phyloP scores from a whole-genome alignment of 2,888 invertebrate species.

The Drosophila hamatofila region DNA sequence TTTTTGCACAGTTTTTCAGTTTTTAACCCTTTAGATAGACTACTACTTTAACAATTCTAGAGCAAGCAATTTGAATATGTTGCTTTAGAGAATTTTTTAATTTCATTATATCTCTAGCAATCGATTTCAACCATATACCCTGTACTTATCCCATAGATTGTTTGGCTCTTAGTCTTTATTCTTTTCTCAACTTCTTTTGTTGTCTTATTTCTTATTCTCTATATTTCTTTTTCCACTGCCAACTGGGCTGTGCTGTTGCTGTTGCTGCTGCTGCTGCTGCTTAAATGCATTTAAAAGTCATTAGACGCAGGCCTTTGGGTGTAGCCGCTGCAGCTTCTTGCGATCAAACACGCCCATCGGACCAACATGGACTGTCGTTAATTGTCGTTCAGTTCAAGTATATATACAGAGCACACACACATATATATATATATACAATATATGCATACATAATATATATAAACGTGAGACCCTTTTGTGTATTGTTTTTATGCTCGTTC shows the following conservation, averaged over 20 bases:
- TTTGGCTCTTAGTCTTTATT: not conserved
- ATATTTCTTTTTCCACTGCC: not conserved
- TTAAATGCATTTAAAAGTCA: slow-evolving; percentile 75
- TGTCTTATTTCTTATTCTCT: slow-evolving; percentile 20
- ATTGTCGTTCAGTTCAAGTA: slow-evolving; percentile 63
- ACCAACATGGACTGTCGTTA: slow-evolving; percentile 67
- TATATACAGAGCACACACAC: not conserved
- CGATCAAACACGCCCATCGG: slow-evolving; percentile 43
- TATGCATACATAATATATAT: not conserved
- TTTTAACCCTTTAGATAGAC: too few relatives aligned
- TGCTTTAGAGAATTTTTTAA: too few relatives aligned
- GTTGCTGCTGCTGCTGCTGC: slow-evolving; percentile 14
- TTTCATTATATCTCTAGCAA: too few relatives aligned
- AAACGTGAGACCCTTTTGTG: slow-evolving; percentile 16
- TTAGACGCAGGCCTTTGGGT: slow-evolving; percentile 65
- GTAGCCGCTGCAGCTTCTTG: slow-evolving; percentile 34
- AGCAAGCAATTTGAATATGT: too few relatives aligned
- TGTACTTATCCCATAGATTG: not conserved
- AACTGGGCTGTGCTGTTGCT: slow-evolving; percentile 12
- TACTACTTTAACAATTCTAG: too few relatives aligned
- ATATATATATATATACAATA: slow-evolving; percentile 6
- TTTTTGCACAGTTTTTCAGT: too few relatives aligned
- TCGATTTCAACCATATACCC: not conserved
- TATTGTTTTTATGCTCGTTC: not conserved
- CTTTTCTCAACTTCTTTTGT: slow-evolving; percentile 17